Evolutionary conservation across 2,113 vertebrate species (phyloP), one percentile per base, ranked within the genome.

Genomic region (Cyanoderma ruficeps): DNA sequence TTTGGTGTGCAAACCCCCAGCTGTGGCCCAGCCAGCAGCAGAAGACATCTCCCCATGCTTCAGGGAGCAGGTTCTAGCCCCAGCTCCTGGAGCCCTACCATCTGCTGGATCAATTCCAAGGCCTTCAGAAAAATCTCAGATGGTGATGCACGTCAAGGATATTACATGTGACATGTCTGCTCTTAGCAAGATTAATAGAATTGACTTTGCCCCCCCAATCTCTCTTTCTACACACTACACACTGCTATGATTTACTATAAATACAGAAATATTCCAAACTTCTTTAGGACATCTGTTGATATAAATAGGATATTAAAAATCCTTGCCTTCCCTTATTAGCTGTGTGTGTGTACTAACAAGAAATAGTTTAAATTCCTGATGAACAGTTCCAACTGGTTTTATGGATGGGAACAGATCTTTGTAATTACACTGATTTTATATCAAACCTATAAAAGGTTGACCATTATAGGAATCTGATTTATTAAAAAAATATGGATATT

Each of bases 341-440:
- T 87, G 41, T 87, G 80, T 67, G 77, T 71, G 86, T 33, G 89
- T 59, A 91, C 93, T 96, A 92, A 94, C 70, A 89, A 95, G 91
- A 89, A 91, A 96, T 96, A 96, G 61, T 71, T 96, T n/a, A 89
- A 91, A 95, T 96, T 96, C 94, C 78, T 94, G 79, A 84, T 55
- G 65, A 96, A 93, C 53, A 71, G 84, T 93, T 94, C 93, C 93
- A 85, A 94, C 87, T 57, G 83, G 49, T 56, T 94, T 96, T 83
- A 93, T 13, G 23, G 77, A 63, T 0, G 10, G 71, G 42, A 93
- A 59, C 94, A 97, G 78, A 83, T 55, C 84, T 70, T 94, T 88
- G 93, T 46, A 80, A 91, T 90, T 80, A 85, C 0, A 1, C 17
- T 64, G 46, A 33, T 50, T 89, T 83, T 56, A 83, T 72, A 61